Evolutionary conservation across 2,888 invertebrate species (phyloP).

Genomic region (Epistrophe eligans): DNA sequence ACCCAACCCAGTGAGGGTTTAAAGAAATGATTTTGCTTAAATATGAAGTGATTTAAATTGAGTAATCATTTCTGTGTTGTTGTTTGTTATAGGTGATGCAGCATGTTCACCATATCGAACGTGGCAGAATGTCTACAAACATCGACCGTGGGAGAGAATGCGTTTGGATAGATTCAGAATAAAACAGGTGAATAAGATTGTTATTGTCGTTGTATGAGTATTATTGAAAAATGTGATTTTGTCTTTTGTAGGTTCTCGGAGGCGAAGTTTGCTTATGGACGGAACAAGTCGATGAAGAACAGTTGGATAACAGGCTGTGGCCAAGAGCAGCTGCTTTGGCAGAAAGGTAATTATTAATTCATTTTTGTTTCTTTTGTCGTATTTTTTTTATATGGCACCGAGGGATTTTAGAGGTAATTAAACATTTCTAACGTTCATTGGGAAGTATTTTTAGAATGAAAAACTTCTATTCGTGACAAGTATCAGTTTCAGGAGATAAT

Average conservation of each 20-base stretch:
- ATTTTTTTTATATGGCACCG: too few relatives aligned
- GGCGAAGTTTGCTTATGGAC: conserved; percentile 94
- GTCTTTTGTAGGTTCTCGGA: conserved; percentile 84
- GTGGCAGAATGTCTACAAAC: conserved; percentile 94
- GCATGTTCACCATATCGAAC: conserved; percentile 94
- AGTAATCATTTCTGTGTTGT: conserved; percentile 9
- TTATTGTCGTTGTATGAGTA: neutral
- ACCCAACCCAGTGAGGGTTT: neutral
- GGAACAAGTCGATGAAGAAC: conserved; percentile 90
- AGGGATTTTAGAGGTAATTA: too few relatives aligned
- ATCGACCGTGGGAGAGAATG: conserved; percentile 89
- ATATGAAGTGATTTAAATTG: neutral
- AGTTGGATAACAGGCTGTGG: conserved; percentile 92
- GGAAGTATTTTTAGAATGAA: too few relatives aligned
- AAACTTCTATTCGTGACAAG: too few relatives aligned
- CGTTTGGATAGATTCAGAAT: conserved; percentile 81
- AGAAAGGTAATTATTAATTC: conserved; percentile 85
- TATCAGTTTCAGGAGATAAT: too few relatives aligned
- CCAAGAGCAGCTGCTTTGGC: conserved; percentile 92
- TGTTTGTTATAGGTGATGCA: conserved; percentile 87
- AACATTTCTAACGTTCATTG: too few relatives aligned
- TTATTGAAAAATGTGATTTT: conserved; percentile 1
- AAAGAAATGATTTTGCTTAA: neutral
- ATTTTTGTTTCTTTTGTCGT: too few relatives aligned
- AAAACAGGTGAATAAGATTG: conserved; percentile 80